Evolutionary conservation across 1,140 invertebrate species (phyloP), one percentile per base, ranked within the genome.

Genomic region (Zaprionus davidi): DNA sequence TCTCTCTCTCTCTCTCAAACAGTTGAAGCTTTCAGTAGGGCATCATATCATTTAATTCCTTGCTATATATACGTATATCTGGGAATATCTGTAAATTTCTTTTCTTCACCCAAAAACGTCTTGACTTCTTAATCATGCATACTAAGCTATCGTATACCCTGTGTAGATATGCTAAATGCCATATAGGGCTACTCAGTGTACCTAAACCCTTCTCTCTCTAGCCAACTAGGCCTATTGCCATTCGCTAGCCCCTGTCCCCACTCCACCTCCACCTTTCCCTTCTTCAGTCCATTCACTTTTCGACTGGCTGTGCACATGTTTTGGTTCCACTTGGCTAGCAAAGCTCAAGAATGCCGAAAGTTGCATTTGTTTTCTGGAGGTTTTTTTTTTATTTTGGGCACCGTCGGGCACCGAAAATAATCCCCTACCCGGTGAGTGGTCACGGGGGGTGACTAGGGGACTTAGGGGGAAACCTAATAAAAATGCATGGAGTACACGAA

Each of bases 401-500:
- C 7, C 41, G n/a, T 17, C 20, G 34, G 46, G 31, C 67, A 70
- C 59, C 73, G 34, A 65, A 69, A 75, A 69, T 69, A 56, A 68
- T 56, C 36, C 64, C 71, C 57, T 46, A n/a, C 5, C 31, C 20
- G 22, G 2, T 9, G 24, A 36, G 26, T 13, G 26, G 67, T n/a
- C 12, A 53, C 3, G 17, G 34, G 20, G n/a, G 38, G 46, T 34
- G 12, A 36, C 28, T 38, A 26, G 26, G 55, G 34, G n/a, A 17
- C 34, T 36, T 55, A 66, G 65, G 60, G 71, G 31, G 56, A 71
- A 78, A 71, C 72, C 76, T 78, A 78, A 78, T 78, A 78, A 78
- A 78, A 78, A 78, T 78, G 76, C 76, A 78, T 76, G 76, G 56
- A 76, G 64, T 76, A 76, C 73, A 78, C 76, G 66, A 78, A 78